Conservation (phyloP, 2,113 vertebrate genomes). For the Embiotoca jacksoni region DNA sequence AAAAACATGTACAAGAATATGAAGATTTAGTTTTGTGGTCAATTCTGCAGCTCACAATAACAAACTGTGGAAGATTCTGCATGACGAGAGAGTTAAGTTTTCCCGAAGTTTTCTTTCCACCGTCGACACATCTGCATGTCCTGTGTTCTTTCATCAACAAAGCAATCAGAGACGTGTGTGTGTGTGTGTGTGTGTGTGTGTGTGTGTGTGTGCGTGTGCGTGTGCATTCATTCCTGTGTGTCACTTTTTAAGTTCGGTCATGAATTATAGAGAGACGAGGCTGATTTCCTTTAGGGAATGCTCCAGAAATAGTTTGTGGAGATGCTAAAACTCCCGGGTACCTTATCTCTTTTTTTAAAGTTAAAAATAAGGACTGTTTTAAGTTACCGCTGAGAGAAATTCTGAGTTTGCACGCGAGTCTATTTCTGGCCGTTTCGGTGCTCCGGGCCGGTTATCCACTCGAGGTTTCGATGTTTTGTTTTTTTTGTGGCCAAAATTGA, state of each 20-base stretch:
- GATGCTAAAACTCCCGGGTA: conserved; percentile 28
- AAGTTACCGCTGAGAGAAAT: conserved; percentile 6
- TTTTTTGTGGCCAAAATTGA: neutral
- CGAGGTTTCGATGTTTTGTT: neutral
- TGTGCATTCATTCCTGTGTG: conserved; percentile 25
- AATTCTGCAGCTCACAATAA: too few relatives aligned
- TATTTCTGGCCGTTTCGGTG: neutral
- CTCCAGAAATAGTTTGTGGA: conserved; percentile 52
- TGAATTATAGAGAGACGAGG: conserved; percentile 63
- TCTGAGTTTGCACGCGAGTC: neutral
- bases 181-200: conserved; percentile 23
- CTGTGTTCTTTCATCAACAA: neutral
- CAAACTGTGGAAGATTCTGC: too few relatives aligned
- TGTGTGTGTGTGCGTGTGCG: conserved; percentile 6
- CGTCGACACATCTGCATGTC: neutral
- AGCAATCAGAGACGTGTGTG: neutral
- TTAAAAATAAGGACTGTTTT: conserved; percentile 19
- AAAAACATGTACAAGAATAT: neutral
- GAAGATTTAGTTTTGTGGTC: neutral
- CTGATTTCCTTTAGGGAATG: conserved; percentile 51
- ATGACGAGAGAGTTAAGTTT: too few relatives aligned
- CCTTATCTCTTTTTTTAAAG: conserved; percentile 38
- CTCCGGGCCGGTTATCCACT: neutral
- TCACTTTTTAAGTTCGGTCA: conserved; percentile 43
- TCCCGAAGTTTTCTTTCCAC: too few relatives aligned